Evolutionary conservation across 2,888 invertebrate species (phyloP).

Genomic region (Parthenolecanium corni): DNA sequence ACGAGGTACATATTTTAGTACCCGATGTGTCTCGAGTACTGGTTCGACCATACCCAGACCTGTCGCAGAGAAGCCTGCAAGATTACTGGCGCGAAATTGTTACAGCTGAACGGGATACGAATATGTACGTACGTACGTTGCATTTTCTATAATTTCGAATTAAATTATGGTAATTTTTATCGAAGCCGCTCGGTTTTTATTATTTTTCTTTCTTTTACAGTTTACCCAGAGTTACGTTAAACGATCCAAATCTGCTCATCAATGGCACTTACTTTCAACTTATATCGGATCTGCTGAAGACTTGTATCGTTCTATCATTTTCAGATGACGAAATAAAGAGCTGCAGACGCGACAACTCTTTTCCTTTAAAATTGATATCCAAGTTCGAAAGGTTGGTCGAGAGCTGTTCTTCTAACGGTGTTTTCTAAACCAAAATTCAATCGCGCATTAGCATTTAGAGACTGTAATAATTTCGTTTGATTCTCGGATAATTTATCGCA

Average conservation of each 20-base stretch:
- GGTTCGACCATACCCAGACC: slow-evolving; percentile 11
- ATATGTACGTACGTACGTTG: slow-evolving; percentile 1
- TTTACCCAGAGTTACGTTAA: not conserved
- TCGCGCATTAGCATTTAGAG: too few relatives aligned
- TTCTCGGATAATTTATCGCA: not conserved
- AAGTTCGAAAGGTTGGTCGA: slow-evolving; percentile 9
- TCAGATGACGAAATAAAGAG: slow-evolving; percentile 11
- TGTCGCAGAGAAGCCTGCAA: not conserved
- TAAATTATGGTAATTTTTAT: too few relatives aligned
- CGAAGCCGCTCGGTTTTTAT: too few relatives aligned
- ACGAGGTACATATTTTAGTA: slow-evolving; percentile 15
- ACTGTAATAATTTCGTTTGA: too few relatives aligned
- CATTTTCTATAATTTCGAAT: too few relatives aligned
- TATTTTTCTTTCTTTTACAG: not conserved
- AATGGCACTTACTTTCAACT: slow-evolving; percentile 12
- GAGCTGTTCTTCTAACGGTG: too few relatives aligned
- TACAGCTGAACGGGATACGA: slow-evolving; percentile 2
- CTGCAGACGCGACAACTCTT: slow-evolving; percentile 1
- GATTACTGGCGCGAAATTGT: not conserved
- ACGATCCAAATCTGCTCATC: slow-evolving; percentile 1
- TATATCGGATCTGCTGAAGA: slow-evolving; percentile 9
- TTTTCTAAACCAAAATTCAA: too few relatives aligned
- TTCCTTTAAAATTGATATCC: slow-evolving; percentile 3
- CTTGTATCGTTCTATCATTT: slow-evolving; percentile 3
- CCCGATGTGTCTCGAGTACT: slow-evolving; percentile 23